Percentiles rank a stretch among this genome's conserved stretches.
phyloP scores from a whole-genome alignment of 2,113 vertebrate genomes.

The Gavialis gangeticus region DNA sequence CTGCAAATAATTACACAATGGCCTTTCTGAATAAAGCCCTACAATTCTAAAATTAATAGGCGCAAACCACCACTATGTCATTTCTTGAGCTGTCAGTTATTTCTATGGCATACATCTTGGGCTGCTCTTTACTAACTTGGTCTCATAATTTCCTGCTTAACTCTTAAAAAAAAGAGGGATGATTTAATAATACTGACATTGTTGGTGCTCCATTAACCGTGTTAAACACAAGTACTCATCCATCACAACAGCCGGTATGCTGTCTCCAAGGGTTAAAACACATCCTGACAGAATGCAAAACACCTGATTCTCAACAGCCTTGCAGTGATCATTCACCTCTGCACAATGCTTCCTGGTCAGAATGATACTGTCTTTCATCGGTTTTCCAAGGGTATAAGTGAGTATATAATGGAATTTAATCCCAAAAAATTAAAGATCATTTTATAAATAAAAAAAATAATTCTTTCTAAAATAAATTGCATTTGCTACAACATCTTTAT shows the following conservation, averaged over 20 bases:
- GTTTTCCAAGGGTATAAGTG: neutral
- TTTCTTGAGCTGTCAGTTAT: neutral
- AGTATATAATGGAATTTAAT: neutral
- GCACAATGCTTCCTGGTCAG: neutral
- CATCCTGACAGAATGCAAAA: too few relatives aligned
- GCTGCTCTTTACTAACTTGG: neutral
- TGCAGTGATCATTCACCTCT: neutral
- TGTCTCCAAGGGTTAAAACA: too few relatives aligned
- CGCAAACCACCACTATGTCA: neutral
- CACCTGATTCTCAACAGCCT: neutral
- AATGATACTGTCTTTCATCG: neutral
- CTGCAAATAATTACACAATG: too few relatives aligned
- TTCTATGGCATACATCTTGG: neutral
- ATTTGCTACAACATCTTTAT: neutral
- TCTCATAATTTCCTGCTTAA: neutral
- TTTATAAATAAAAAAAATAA: neutral
- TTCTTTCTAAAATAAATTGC: neutral
- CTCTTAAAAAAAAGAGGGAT: neutral
- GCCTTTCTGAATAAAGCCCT: neutral
- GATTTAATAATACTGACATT: neutral
- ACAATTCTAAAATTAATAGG: neutral
- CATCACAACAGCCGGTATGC: too few relatives aligned
- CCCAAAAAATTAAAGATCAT: neutral
- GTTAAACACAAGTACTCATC: too few relatives aligned
- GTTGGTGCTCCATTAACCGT: neutral